Conservation (phyloP, 2,888 invertebrate genomes). For the Drosophila gaucha region DNA sequence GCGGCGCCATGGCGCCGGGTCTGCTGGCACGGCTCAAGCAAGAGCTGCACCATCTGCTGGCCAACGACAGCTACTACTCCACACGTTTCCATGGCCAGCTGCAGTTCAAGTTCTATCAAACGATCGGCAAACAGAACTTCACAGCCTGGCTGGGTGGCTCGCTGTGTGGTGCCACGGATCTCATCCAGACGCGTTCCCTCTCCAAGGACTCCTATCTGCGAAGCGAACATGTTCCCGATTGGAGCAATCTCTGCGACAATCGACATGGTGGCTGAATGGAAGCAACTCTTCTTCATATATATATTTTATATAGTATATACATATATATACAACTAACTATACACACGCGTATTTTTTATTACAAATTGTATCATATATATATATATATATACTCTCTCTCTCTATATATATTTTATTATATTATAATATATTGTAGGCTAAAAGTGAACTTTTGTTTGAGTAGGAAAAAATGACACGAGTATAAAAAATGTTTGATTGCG, state of each 20-base stretch:
- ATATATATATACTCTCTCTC: slow-evolving; percentile 10
- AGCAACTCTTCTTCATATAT: slow-evolving; percentile 1
- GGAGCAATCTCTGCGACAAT: slow-evolving; percentile 86
- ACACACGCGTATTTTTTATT: slow-evolving; percentile 25
- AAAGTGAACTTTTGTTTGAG: slow-evolving; percentile 48
- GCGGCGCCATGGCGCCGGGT: slow-evolving; percentile 93
- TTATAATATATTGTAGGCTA: slow-evolving; percentile 34
- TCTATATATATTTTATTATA: slow-evolving; percentile 12
- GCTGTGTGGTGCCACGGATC: slow-evolving; percentile 91
- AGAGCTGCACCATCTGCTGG: slow-evolving; percentile 90
- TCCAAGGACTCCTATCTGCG: slow-evolving; percentile 91
- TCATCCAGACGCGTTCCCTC: slow-evolving; percentile 89
- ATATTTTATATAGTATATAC: slow-evolving; percentile 6
- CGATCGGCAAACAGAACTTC: slow-evolving; percentile 92
- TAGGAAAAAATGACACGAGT: slow-evolving; percentile 48
- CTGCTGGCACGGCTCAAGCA: slow-evolving; percentile 91
- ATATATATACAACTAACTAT: slow-evolving; percentile 9
- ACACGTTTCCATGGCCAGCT: slow-evolving; percentile 85
- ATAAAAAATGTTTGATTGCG: slow-evolving; percentile 44
- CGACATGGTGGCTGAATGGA: slow-evolving; percentile 64
- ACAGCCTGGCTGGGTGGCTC: slow-evolving; percentile 95
- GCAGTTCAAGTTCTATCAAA: slow-evolving; percentile 91
- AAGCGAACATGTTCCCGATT: slow-evolving; percentile 91
- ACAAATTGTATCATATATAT: slow-evolving; percentile 16
- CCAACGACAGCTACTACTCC: slow-evolving; percentile 87